Evolutionary conservation across 2,888 invertebrate species (phyloP), one percentile per base, ranked within the genome.

Genomic region (Theretra japonica): DNA sequence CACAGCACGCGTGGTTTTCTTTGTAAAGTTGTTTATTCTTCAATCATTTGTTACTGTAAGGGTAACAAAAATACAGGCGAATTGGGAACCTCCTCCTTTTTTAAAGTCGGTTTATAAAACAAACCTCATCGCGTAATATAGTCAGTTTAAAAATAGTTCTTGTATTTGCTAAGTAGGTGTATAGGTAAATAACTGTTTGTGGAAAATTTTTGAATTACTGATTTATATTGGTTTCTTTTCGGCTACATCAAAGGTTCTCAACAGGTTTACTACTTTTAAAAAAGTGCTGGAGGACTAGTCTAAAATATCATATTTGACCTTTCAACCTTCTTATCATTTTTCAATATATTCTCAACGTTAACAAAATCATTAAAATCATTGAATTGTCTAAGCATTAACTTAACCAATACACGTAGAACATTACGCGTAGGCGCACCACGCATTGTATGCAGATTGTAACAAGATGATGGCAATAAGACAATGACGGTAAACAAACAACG

Each of bases 401-500:
- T 19, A 58, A 58, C 41, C 15, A 25, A 70, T 41, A 59, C 17
- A 41, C 33, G 17, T 19, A 8, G 21, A 41, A 25, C 11, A 21
- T 25, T 4, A 53, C 53, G 72, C 69, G 72, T 69, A 58, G 48
- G 72, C n/a, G 19, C 59, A n/a, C 25, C 59, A 4, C 60, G 68
- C 25, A 82, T 84, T 84, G 83, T 84, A 80, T 83, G 84, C 75
- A 81, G 80, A 83, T 77, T 58, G 28, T 25, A 74, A 59, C 70
- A 76, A 77, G 74, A 75, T 76, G 76, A 76, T 75, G 75, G 77
- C 79, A 87, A 87, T 84, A 86, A 87, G 84, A 88, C 86, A 86
- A 86, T 82, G 82, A 87, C 78, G 74, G 80, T 85, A 87, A 91
- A 87, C 88, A 91, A 90, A 91, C 88, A 89, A 82, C 80, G 74